Base-by-base conservation (phyloP, 2,113 vertebrate genomes). In the Bolborhynchus lineola region DNA sequence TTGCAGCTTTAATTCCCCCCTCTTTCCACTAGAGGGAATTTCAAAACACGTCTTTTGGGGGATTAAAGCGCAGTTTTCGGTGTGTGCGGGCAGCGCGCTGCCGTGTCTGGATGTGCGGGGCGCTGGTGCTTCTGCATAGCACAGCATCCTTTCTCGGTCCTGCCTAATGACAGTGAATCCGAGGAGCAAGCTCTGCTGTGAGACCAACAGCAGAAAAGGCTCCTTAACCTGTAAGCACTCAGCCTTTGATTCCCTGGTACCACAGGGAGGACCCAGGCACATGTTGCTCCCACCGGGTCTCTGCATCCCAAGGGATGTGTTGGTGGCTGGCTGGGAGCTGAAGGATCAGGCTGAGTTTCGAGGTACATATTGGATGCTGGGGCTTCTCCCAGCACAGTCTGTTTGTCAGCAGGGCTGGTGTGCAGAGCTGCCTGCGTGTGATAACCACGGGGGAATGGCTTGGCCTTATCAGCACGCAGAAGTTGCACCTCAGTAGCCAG, bases 191-290 rank as follows among this genome's bases (percentile, higher is more conserved):
- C 37, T 31, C 13, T 18, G 20, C 4, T 4, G 7, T 1, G 46
- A 57, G 59, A 13, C 10, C 14, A 79, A 6, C 0, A n/a, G 55
- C 31, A 47, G n/a, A 53, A 87, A 65, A 72, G 11, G 18, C 41
- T 71, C 31, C 35, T 47, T n/a, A 5, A 28, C 64, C 29, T 53
- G 16, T 21, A 3, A 35, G 62, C 47, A 39, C 78, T 82, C 77
- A 42, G 53, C 49, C 60, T 79, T n/a, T 44, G 44, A 16, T 44
- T 33, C 35, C 50, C 25, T 21, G 7, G 12, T 39, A 31, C 35
- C 33, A 2, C 1, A 1, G 1, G 11, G 23, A 69, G 39, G n/a
- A 4, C 31, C 6, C 31, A 9, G 72, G 49, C 3, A 1, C 31
- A 4, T 2, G 7, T 24, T 25, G 60, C 16, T 6, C 39, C 35